Percentiles rank a stretch among this genome's conserved stretches.
Conservation (phyloP, 1,140 invertebrate genomes). For the Drosophila simulans region DNA sequence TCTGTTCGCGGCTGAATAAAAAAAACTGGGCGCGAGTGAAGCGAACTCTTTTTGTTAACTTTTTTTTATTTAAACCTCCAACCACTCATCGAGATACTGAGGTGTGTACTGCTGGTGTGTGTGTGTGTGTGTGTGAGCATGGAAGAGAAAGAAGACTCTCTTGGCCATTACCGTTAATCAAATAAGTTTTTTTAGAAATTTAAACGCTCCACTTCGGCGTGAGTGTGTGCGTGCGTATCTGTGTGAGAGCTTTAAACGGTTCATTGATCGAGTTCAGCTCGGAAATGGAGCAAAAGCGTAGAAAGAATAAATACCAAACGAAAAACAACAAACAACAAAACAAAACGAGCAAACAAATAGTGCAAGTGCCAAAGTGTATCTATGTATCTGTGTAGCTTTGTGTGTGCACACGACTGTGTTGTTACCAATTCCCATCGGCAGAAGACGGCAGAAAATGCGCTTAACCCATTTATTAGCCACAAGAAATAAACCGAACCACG, state of each 20-base stretch:
- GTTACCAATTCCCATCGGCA: constrained; percentile 46
- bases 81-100: constrained; percentile 32
- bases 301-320: constrained; percentile 44
- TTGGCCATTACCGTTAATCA: constrained; percentile 77
- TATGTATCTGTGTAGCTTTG: neutral
- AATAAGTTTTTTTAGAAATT: constrained; percentile 82
- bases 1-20: constrained; percentile 24
- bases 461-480: constrained; percentile 66
- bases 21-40: constrained; percentile 31
- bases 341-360: constrained; percentile 40
- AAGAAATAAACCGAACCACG: constrained; percentile 15
- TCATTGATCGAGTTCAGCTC: constrained; percentile 77
- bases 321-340: constrained; percentile 27
- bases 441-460: constrained; percentile 52
- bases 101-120: constrained; percentile 12
- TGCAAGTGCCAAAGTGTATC: constrained; percentile 65
- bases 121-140: constrained; percentile 21
- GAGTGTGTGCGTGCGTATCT: constrained; percentile 34
- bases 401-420: constrained; percentile 22
- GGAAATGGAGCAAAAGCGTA: constrained; percentile 60
- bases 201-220: constrained; percentile 66
- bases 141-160: constrained; percentile 47
- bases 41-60: constrained; percentile 22
- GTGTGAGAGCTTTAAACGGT: constrained; percentile 65
- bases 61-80: constrained; percentile 28